A percentile compares a stretch with the other conserved stretches of the same genome.
These are phyloP conservation scores for Ptychoptera albimana DNA, from an alignment of 2,888 invertebrate genomes.

Conservation along the genomic window DNA sequence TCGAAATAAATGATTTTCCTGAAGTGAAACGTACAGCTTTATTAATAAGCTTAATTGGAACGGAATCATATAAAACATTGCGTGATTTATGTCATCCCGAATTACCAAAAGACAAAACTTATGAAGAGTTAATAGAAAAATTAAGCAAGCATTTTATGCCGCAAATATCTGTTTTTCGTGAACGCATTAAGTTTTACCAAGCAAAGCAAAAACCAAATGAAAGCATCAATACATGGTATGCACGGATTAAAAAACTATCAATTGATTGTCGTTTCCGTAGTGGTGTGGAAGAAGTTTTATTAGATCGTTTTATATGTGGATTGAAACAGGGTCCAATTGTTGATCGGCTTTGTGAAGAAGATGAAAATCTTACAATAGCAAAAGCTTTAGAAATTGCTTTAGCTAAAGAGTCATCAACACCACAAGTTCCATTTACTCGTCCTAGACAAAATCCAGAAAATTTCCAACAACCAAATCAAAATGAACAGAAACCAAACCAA, in stretches of 20 bases:
- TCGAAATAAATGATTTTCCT: constrained; percentile 10
- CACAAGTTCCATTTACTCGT: too few species aligned
- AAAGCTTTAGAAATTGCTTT: constrained; percentile 6
- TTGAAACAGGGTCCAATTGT: constrained; percentile 3
- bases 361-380: constrained; percentile 5
- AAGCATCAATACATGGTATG: constrained; percentile 11
- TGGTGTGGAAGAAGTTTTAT: constrained; percentile 3
- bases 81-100: constrained; percentile 13
- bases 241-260: constrained; percentile 11
- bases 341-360: constrained; percentile 7
- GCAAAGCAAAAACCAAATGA: constrained; percentile 11
- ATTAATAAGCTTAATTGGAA: constrained; percentile 12
- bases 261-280: constrained; percentile 13
- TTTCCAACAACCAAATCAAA: too few species aligned
- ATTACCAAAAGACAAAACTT: constrained; percentile 13
- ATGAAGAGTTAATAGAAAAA: constrained; percentile 9
- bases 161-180: constrained; percentile 10
- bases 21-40: constrained; percentile 11
- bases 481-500: too few species aligned
- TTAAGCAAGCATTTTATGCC: constrained; percentile 10
- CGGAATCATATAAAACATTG: constrained; percentile 12
- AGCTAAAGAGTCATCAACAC: constrained; percentile 4
- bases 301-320: constrained; percentile 8
- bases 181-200: constrained; percentile 12
- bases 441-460: too few species aligned